Percentiles rank a stretch among this genome's conserved stretches.
These are phyloP conservation scores for Labeo rohita DNA, from an alignment of 2,113 vertebrate species.

Conservation along the genomic window DNA sequence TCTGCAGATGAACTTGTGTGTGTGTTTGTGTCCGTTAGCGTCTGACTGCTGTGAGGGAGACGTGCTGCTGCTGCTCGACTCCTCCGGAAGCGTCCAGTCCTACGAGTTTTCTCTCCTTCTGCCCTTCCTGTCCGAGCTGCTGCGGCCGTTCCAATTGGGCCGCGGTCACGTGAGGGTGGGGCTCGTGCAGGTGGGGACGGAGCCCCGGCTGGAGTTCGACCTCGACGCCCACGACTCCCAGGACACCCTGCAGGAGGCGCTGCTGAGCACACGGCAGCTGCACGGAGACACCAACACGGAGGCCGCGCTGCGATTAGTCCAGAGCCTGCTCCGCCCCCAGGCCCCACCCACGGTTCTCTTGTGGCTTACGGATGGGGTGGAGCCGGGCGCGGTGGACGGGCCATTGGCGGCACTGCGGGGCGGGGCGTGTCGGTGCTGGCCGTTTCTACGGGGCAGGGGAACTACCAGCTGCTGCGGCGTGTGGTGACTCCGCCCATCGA, in stretches of 20 bases:
- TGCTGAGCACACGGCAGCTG: constrained; percentile 76
- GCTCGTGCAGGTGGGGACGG: constrained; percentile 89
- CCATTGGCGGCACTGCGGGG: constrained; percentile 83
- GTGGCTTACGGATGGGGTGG: constrained; percentile 93
- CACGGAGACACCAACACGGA: constrained; percentile 93
- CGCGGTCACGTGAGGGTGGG: constrained; percentile 82
- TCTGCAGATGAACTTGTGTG: too few relatives aligned
- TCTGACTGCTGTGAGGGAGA: constrained; percentile 83
- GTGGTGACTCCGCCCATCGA: constrained; percentile 84
- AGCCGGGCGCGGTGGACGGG: constrained; percentile 82
- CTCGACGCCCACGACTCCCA: constrained; percentile 73
- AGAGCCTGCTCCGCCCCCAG: constrained; percentile 69
- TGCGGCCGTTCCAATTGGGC: constrained; percentile 82
- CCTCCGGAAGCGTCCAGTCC: constrained; percentile 89
- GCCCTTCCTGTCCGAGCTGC: constrained; percentile 86
- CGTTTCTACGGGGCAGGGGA: constrained; percentile 87
- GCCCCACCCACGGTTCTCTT: constrained; percentile 88
- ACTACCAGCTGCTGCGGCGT: constrained; percentile 80
- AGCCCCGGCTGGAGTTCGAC: constrained; percentile 84
- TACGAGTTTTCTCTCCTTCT: constrained; percentile 89
- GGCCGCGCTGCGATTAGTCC: constrained; percentile 79
- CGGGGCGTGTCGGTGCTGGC: constrained; percentile 86
- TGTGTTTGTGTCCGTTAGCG: constrained; percentile 54
- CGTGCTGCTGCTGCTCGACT: constrained; percentile 90
- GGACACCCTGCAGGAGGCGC: constrained; percentile 70